A percentile compares a stretch with the other conserved stretches of the same genome.
phyloP scores from a whole-genome alignment of 2,888 invertebrate species.

The Leptinotarsa tumamoca region DNA sequence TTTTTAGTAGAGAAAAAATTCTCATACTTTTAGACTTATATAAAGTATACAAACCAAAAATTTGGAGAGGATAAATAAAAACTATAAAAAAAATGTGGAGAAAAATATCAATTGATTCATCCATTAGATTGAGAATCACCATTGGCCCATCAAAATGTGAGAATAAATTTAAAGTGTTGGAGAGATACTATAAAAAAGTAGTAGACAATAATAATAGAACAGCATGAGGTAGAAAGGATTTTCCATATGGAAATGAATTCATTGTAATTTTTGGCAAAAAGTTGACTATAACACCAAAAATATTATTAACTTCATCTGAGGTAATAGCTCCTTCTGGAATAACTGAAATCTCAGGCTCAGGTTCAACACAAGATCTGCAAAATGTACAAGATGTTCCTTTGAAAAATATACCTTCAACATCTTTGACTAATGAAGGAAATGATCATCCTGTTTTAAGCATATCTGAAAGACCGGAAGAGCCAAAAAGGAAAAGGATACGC shows the following conservation, averaged over 20 bases:
- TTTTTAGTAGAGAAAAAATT: neutral
- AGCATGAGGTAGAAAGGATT: conserved; percentile 5
- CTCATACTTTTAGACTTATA: neutral
- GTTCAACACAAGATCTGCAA: neutral
- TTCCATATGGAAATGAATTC: conserved; percentile 27
- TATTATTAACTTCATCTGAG: conserved; percentile 9
- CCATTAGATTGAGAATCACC: neutral
- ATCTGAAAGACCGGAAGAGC: neutral
- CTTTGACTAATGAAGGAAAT: neutral
- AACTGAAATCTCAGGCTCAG: neutral
- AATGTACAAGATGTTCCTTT: neutral
- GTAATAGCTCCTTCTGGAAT: conserved; percentile 6
- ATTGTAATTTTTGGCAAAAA: conserved; percentile 31
- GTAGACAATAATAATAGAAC: neutral
- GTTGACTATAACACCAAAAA: neutral
- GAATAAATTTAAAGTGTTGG: conserved; percentile 36
- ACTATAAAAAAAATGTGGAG: conserved; percentile 35
- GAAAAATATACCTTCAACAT: neutral
- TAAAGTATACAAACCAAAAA: conserved; percentile 24
- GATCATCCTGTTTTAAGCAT: neutral
- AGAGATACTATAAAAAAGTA: conserved; percentile 28
- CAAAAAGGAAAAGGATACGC: neutral
- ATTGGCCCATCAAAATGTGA: conserved; percentile 31
- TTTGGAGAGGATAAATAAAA: conserved; percentile 25
- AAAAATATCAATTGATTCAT: conserved; percentile 21